Conservation (phyloP, 2,113 vertebrate genomes). For the Lepus americanus region DNA sequence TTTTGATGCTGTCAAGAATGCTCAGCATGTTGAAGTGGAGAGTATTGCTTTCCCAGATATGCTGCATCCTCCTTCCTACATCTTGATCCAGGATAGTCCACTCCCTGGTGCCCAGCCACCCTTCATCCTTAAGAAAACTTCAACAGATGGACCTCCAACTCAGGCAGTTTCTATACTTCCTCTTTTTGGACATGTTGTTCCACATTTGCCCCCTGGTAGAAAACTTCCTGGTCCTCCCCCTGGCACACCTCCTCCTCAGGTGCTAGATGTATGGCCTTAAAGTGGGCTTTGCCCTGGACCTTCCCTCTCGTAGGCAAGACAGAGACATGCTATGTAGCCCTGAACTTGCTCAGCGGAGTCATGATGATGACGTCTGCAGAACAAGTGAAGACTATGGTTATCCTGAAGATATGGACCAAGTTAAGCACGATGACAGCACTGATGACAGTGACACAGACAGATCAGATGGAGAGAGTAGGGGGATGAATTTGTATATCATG, state of each 20-base stretch:
- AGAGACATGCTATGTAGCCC: slow-evolving; percentile 89
- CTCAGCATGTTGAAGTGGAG: slow-evolving; percentile 98
- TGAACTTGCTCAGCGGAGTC: slow-evolving; percentile 89
- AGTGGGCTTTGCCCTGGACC: slow-evolving; percentile 89
- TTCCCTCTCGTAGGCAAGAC: slow-evolving; percentile 88
- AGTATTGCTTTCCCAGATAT: slow-evolving; percentile 98
- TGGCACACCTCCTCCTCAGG: slow-evolving; percentile 96
- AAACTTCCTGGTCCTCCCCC: slow-evolving; percentile 98
- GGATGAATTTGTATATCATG: slow-evolving; percentile 94
- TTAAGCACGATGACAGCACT: slow-evolving; percentile 92
- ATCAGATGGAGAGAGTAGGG: slow-evolving; percentile 92
- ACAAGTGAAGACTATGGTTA: slow-evolving; percentile 92
- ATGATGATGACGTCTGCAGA: slow-evolving; percentile 88
- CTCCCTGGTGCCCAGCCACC: slow-evolving; percentile 98
- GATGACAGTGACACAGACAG: slow-evolving; percentile 94
- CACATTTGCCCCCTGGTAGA: slow-evolving; percentile 95
- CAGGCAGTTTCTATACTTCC: slow-evolving; percentile 90
- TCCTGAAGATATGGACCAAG: slow-evolving; percentile 92
- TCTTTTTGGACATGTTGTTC: slow-evolving; percentile 91
- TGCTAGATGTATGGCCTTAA: slow-evolving; percentile 94
- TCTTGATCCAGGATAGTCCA: slow-evolving; percentile 98
- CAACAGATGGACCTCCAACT: slow-evolving; percentile 91
- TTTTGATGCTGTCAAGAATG: slow-evolving; percentile 99
- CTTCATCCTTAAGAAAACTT: slow-evolving; percentile 97
- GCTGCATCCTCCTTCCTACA: slow-evolving; percentile 98